Percentiles rank a stretch among this genome's conserved stretches.
phyloP scores from a whole-genome alignment of 2,113 vertebrate species.

The Corynorhinus townsendii region DNA sequence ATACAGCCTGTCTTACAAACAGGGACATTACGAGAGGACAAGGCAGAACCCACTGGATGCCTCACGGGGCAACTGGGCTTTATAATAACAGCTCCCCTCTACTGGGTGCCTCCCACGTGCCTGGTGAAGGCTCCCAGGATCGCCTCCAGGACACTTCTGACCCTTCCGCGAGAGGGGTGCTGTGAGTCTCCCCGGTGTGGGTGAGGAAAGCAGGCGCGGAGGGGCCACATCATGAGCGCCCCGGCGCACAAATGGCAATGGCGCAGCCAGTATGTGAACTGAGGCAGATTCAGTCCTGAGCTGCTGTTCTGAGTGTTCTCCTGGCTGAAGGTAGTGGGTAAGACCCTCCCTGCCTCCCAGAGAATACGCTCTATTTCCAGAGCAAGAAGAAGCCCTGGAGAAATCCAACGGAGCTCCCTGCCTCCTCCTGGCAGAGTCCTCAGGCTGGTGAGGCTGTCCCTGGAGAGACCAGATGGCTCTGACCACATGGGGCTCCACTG shows the following conservation, averaged over 20 bases:
- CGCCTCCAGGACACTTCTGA: not conserved
- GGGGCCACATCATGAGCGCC: not conserved
- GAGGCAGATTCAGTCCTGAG: not conserved
- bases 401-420: not conserved
- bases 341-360: not conserved
- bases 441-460: not conserved
- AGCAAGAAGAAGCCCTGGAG: not conserved
- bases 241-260: not conserved
- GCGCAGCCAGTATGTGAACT: not conserved
- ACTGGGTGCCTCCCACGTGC: accelerated
- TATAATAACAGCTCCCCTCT: not conserved
- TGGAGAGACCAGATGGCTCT: not conserved
- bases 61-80: not conserved
- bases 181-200: not conserved
- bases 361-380: not conserved
- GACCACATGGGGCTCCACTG: not conserved
- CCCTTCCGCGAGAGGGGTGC: not conserved
- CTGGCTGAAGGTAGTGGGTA: not conserved
- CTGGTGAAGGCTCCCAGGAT: not conserved
- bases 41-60: not conserved
- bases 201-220: not conserved
- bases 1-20: not conserved
- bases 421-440: not conserved
- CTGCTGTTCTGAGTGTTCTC: not conserved
- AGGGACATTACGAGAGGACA: not conserved